Conservation (phyloP, 2,888 invertebrate species). For the Macrophya alboannulata region DNA sequence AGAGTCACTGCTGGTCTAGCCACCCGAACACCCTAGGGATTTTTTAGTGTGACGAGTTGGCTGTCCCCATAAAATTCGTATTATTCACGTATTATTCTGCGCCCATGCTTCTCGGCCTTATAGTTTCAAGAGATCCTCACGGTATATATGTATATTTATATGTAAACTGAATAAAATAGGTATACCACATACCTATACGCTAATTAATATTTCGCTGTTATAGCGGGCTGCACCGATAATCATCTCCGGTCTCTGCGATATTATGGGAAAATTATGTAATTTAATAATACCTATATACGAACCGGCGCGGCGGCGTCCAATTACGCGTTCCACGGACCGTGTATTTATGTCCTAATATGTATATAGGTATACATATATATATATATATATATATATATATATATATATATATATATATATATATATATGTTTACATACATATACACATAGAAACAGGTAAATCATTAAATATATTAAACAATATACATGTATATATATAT, state of each 20-base stretch:
- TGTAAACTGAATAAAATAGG: background rate
- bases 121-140: too few species aligned
- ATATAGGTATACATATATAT: background rate
- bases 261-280: slow-evolving; percentile 50
- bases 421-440: too few species aligned
- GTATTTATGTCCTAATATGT: slow-evolving; percentile 44
- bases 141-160: background rate
- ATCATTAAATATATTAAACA: slow-evolving; percentile 29
- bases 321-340: slow-evolving; percentile 42
- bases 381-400: slow-evolving; percentile 19
- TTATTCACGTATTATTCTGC: too few species aligned
- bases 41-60: too few species aligned
- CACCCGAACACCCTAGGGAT: too few species aligned
- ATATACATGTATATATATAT: background rate
- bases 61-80: too few species aligned
- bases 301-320: slow-evolving; percentile 31
- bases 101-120: too few species aligned
- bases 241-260: slow-evolving; percentile 44
- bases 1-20: too few species aligned
- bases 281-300: slow-evolving; percentile 36
- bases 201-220: slow-evolving; percentile 48
- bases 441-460: background rate
- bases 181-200: slow-evolving; percentile 10
- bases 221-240: slow-evolving; percentile 37
- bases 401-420: background rate